Evolutionary conservation across 1,140 invertebrate genomes (phyloP).

Genomic region (Gryon sp.): DNA sequence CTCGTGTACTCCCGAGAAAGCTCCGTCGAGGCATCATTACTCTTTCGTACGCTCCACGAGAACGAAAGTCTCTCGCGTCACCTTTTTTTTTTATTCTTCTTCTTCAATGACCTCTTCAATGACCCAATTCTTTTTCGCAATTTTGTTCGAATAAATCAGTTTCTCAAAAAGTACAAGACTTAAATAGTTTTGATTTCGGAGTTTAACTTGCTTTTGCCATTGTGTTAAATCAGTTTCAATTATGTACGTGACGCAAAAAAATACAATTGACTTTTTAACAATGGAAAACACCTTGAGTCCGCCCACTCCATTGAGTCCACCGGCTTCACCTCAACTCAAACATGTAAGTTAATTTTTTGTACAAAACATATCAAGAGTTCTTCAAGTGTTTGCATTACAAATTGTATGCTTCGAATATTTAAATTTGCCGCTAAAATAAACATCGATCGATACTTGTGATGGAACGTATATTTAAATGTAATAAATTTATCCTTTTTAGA

Average conservation of each 20-base stretch:
- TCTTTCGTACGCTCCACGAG: constrained; percentile 65
- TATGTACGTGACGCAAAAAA: background rate
- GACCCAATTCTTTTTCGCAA: background rate
- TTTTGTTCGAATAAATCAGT: background rate
- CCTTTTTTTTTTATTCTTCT: background rate
- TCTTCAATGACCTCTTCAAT: no score
- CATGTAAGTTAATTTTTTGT: constrained; percentile 42
- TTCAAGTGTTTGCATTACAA: no score
- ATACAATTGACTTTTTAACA: background rate
- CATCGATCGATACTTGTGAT: no score
- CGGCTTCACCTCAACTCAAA: constrained; percentile 43
- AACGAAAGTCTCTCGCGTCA: constrained; percentile 11
- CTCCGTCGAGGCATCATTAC: constrained; percentile 65
- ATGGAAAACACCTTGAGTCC: constrained; percentile 9
- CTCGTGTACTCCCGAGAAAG: constrained; percentile 68
- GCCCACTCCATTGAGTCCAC: constrained; percentile 20
- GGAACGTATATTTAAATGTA: no score
- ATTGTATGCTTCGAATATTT: no score
- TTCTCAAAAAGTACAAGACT: no score
- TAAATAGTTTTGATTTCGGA: no score
- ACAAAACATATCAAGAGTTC: background rate
- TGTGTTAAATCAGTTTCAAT: background rate
- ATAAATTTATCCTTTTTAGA: no score
- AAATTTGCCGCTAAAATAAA: background rate
- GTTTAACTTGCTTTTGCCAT: background rate